Conservation (phyloP, 2,797 vertebrate species). For the Hoplostethus mediterraneus region DNA sequence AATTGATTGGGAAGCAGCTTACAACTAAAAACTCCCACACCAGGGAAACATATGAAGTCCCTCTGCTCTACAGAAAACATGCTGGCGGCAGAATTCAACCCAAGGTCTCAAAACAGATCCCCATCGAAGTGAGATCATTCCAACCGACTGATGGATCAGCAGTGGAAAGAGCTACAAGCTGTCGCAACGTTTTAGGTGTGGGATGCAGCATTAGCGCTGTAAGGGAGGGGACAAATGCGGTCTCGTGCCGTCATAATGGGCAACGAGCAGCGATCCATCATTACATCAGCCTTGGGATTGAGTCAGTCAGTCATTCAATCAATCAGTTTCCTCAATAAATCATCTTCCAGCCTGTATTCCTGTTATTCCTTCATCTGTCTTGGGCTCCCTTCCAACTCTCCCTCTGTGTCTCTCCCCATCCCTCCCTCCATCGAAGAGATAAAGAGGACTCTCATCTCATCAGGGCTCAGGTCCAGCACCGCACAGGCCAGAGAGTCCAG, state of each 20-base stretch:
- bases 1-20: background rate
- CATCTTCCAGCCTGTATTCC: too few relatives aligned
- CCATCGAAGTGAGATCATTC: background rate
- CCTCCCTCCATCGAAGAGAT: constrained; percentile 63
- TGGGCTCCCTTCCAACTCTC: constrained; percentile 18
- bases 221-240: too few relatives aligned
- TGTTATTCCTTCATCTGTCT: too few relatives aligned
- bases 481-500: constrained; percentile 45
- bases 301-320: too few relatives aligned
- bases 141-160: background rate
- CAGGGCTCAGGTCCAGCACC: constrained; percentile 13
- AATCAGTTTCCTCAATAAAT: too few relatives aligned
- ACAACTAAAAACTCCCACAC: background rate
- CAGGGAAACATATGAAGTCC: background rate
- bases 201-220: too few relatives aligned
- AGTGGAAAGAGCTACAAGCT: too few relatives aligned
- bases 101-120: background rate
- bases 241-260: too few relatives aligned
- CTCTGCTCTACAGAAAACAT: background rate
- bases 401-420: constrained; percentile 56
- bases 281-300: too few relatives aligned
- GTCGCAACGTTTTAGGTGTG: too few relatives aligned
- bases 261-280: too few relatives aligned
- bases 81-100: background rate
- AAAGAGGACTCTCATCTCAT: constrained; percentile 45